These are phyloP conservation scores for Antheraea pernyi DNA, from an alignment of 1,140 invertebrate species.

Conservation along the genomic window DNA sequence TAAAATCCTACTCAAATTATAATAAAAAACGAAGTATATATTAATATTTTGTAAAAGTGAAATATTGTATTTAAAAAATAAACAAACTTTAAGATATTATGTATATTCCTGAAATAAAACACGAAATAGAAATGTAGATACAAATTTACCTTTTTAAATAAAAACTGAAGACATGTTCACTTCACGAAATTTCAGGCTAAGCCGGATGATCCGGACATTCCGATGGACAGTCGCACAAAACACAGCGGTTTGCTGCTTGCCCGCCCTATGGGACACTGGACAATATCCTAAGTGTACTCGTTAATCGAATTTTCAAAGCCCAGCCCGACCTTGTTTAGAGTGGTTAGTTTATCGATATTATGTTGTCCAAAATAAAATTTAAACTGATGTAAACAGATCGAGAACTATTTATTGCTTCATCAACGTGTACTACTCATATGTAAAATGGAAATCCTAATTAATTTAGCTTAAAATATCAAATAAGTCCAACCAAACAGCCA, in stretches of 20 bases:
- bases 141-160: slow-evolving; percentile 2
- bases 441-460: no score
- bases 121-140: not conserved
- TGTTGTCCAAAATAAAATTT: not conserved
- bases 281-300: slow-evolving; percentile 62
- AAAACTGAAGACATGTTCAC: not conserved
- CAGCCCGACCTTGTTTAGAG: slow-evolving; percentile 44
- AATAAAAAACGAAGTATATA: not conserved
- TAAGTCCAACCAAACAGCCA: no score
- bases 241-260: slow-evolving; percentile 14
- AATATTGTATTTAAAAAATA: not conserved
- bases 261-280: slow-evolving; percentile 53
- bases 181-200: not conserved
- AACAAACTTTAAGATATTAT: not conserved
- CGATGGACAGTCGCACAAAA: not conserved
- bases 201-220: not conserved
- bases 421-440: no score
- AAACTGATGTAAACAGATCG: not conserved
- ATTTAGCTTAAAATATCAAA: no score
- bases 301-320: slow-evolving; percentile 72
- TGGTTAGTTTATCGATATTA: slow-evolving; percentile 31
- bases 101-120: not conserved
- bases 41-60: not conserved
- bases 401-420: not conserved
- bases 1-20: no score